These are phyloP conservation scores for Caracal caracal DNA, from an alignment of 2,113 vertebrate genomes.

Conservation along the genomic window DNA sequence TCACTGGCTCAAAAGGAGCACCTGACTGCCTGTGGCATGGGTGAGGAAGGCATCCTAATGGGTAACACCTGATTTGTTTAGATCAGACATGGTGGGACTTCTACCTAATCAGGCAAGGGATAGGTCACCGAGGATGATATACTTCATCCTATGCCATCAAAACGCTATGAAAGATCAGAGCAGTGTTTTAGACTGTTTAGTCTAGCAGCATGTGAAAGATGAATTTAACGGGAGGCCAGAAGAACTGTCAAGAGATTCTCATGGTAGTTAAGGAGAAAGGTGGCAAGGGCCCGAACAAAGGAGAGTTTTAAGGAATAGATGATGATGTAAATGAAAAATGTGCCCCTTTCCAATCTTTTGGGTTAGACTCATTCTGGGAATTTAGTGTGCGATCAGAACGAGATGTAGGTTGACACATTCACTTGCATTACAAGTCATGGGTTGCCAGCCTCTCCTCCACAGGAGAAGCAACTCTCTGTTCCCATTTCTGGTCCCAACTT, in stretches of 20 bases:
- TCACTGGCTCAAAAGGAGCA: background rate
- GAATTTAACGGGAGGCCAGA: background rate
- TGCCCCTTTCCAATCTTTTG: background rate
- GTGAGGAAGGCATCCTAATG: background rate
- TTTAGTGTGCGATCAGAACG: background rate
- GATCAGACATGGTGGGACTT: background rate
- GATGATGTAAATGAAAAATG: background rate
- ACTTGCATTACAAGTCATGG: background rate
- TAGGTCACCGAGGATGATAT: background rate
- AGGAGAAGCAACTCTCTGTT: background rate
- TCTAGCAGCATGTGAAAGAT: background rate
- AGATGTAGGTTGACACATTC: background rate
- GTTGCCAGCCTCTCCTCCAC: background rate
- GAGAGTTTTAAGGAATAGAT: background rate
- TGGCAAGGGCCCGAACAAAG: background rate
- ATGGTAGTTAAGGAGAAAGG: background rate
- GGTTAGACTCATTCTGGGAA: background rate
- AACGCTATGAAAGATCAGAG: background rate
- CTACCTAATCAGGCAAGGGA: background rate
- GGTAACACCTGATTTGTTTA: background rate
- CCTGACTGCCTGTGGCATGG: background rate
- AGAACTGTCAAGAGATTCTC: background rate
- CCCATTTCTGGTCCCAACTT: background rate
- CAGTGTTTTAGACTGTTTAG: background rate
- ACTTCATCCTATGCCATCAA: background rate